Percentiles rank a stretch among this genome's conserved stretches.
phyloP scores from a whole-genome alignment of 2,797 vertebrate genomes.

The Crypturellus tataupa region DNA sequence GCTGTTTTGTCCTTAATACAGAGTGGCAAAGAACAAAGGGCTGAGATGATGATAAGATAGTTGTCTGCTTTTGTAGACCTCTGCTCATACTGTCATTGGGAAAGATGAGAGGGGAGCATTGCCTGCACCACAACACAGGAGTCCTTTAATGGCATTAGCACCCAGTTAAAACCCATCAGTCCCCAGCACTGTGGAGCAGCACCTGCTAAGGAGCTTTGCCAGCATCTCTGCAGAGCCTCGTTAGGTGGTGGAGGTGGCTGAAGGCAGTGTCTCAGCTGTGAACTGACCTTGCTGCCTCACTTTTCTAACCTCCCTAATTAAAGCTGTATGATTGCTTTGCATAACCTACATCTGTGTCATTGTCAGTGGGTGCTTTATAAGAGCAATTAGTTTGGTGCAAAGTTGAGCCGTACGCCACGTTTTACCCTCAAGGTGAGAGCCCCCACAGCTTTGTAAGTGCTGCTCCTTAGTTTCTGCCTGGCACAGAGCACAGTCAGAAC shows the following conservation, averaged over 20 bases:
- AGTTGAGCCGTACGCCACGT: not conserved
- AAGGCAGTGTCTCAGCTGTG: not conserved
- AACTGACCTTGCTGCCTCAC: not conserved
- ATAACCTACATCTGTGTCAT: not conserved
- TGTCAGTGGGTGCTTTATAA: not conserved
- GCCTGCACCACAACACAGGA: not conserved
- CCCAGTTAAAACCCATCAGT: fast-evolving
- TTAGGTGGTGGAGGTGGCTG: fast-evolving
- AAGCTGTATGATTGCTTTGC: fast-evolving
- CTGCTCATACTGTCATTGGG: not conserved
- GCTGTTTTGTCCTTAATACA: not conserved
- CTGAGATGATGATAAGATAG: not conserved
- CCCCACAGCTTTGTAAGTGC: not conserved
- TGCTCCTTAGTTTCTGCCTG: not conserved
- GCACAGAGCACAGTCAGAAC: not conserved
- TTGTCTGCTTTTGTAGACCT: not conserved
- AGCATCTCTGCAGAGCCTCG: not conserved
- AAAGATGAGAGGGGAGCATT: not conserved
- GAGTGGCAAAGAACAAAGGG: not conserved
- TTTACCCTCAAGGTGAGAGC: too few species aligned
- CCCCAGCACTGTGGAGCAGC: not conserved
- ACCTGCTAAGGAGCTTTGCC: not conserved
- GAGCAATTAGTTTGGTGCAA: not conserved
- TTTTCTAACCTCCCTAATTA: not conserved
- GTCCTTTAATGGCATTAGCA: not conserved